Conservation (phyloP, 2,113 vertebrate species). For the Gymnocephalus cernua region DNA sequence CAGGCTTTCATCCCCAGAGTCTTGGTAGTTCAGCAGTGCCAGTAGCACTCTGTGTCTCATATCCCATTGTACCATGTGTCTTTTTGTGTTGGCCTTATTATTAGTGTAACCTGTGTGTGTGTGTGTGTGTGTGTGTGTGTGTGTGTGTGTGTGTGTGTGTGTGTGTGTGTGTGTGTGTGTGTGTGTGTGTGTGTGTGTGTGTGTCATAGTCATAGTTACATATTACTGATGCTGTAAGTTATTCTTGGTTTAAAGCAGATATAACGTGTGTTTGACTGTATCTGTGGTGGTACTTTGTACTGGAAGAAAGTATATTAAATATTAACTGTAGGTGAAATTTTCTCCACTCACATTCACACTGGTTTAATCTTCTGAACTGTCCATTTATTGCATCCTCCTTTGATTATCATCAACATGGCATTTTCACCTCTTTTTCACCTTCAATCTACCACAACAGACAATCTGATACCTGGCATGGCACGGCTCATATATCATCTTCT, state of each 20-base stretch:
- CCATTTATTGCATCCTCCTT: not conserved
- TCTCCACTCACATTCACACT: not conserved
- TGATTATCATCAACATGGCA: not conserved
- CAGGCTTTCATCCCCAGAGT: slow-evolving; percentile 55
- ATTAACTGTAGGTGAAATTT: not conserved
- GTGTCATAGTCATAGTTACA: too few relatives aligned
- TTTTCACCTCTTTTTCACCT: not conserved
- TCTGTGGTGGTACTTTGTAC: not conserved
- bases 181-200: too few relatives aligned
- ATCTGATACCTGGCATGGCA: too few relatives aligned
- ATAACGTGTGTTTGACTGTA: not conserved
- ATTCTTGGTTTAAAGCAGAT: too few relatives aligned
- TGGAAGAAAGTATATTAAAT: not conserved
- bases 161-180: too few relatives aligned
- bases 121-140: not conserved
- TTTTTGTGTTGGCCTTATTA: slow-evolving; percentile 22
- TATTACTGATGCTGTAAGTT: too few relatives aligned
- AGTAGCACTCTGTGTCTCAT: slow-evolving; percentile 30
- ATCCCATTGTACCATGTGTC: slow-evolving; percentile 31
- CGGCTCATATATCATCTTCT: too few relatives aligned
- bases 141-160: not conserved
- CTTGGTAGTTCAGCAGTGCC: slow-evolving; percentile 46
- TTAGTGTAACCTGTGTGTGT: slow-evolving; percentile 3
- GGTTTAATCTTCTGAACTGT: not conserved
- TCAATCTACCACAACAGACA: not conserved